phyloP scores from a whole-genome alignment of 2,797 vertebrate genomes.

The Naso thynnoides region DNA sequence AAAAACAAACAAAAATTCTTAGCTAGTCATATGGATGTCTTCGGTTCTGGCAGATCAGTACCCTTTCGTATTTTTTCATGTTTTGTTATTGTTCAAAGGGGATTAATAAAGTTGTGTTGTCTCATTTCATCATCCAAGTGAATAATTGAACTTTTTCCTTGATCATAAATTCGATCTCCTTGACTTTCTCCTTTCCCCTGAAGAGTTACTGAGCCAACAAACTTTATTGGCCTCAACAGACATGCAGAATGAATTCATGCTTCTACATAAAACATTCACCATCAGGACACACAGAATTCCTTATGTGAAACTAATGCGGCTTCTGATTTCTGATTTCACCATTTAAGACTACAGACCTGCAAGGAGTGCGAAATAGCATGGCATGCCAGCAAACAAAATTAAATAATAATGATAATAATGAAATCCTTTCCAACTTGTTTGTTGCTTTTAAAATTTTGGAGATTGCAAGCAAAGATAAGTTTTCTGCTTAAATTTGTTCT shows the following conservation, averaged over 20 bases:
- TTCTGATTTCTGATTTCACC: slow-evolving; percentile 6
- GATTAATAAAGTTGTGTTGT: slow-evolving; percentile 46
- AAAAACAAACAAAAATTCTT: no score
- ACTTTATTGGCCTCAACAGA: slow-evolving; percentile 45
- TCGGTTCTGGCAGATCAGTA: not conserved
- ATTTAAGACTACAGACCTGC: slow-evolving; percentile 13
- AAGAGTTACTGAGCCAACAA: slow-evolving; percentile 32
- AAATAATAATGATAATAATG: no score
- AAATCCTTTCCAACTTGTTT: slow-evolving; percentile 24
- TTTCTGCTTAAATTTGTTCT: slow-evolving; percentile 36
- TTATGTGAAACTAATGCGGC: not conserved
- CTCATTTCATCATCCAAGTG: slow-evolving; percentile 28
- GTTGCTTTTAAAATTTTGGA: slow-evolving; percentile 22
- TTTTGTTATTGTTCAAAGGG: slow-evolving; percentile 25
- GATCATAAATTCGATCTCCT: slow-evolving; percentile 30
- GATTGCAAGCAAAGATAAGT: slow-evolving; percentile 36
- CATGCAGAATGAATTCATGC: slow-evolving; percentile 11
- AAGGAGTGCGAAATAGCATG: not conserved
- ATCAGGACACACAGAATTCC: slow-evolving; percentile 8
- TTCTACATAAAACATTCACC: slow-evolving; percentile 13
- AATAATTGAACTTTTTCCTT: slow-evolving; percentile 26
- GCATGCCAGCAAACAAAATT: slow-evolving; percentile 12
- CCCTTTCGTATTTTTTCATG: slow-evolving; percentile 15
- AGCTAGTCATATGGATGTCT: not conserved
- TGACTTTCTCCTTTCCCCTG: slow-evolving; percentile 36